Evolutionary conservation across 2,797 vertebrate species (phyloP).

Genomic region (Melanotaenia pygmaea): DNA sequence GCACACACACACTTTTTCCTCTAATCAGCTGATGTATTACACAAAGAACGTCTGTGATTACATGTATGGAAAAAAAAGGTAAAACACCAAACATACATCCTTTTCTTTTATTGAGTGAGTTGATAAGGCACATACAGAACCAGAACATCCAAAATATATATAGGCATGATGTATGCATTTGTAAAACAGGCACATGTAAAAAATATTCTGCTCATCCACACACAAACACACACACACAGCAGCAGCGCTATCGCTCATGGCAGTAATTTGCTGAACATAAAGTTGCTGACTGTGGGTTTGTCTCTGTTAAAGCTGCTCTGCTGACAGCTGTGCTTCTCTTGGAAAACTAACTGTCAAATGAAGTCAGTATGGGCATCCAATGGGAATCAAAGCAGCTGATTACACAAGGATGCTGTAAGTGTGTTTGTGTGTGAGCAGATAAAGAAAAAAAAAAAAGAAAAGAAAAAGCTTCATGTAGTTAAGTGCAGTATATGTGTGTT

Average conservation of each 20-base stretch:
- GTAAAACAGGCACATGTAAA: too few relatives aligned
- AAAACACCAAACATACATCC: neutral
- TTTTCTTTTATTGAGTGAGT: neutral
- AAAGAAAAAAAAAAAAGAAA: too few relatives aligned
- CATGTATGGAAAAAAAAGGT: slow-evolving; percentile 21
- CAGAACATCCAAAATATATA: neutral
- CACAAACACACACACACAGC: slow-evolving; percentile 8
- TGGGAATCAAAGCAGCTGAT: slow-evolving; percentile 49
- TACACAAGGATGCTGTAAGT: neutral
- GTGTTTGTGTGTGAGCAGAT: neutral
- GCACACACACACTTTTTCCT: slow-evolving; percentile 29
- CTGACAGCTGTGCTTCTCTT: slow-evolving; percentile 58
- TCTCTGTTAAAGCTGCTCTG: slow-evolving; percentile 55
- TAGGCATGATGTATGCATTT: neutral
- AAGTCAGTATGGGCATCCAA: slow-evolving; percentile 36
- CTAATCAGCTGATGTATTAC: slow-evolving; percentile 42
- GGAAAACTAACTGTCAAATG: slow-evolving; percentile 63
- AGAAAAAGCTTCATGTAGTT: neutral
- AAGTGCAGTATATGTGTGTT: neutral
- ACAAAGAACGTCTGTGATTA: slow-evolving; percentile 30
- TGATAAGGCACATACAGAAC: neutral
- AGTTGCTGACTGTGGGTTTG: slow-evolving; percentile 53
- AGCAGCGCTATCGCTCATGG: neutral
- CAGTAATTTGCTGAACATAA: slow-evolving; percentile 38
- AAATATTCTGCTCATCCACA: neutral